Percentiles rank a stretch among this genome's conserved stretches.
These are phyloP conservation scores for Caenorhabditis elegans DNA, from an alignment of 1,140 invertebrate species.

Conservation along the genomic window DNA sequence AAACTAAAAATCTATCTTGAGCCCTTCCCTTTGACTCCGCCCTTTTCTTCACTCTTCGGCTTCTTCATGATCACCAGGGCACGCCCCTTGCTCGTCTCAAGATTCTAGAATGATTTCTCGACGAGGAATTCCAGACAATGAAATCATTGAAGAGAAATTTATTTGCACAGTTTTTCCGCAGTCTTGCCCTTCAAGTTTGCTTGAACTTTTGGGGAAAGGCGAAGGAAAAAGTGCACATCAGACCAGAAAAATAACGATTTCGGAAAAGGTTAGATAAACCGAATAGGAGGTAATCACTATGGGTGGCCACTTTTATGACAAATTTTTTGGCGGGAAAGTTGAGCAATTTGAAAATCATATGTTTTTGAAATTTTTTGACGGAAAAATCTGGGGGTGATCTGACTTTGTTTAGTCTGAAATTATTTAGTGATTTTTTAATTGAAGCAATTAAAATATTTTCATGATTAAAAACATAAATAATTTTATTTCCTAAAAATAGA, in stretches of 20 bases:
- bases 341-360: too few relatives aligned
- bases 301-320: not conserved
- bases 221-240: not conserved
- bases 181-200: not conserved
- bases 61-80: not conserved
- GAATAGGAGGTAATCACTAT: not conserved
- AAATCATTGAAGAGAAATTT: not conserved
- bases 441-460: too few relatives aligned
- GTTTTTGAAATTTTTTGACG: too few relatives aligned
- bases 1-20: not conserved
- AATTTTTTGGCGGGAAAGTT: too few relatives aligned
- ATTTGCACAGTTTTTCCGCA: not conserved
- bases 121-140: not conserved
- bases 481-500: too few relatives aligned
- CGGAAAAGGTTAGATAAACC: not conserved
- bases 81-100: not conserved
- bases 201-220: not conserved
- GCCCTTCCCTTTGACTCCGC: not conserved
- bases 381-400: too few relatives aligned
- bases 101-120: not conserved
- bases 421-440: too few relatives aligned
- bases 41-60: not conserved
- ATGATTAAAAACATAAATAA: too few relatives aligned
- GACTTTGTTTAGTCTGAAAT: too few relatives aligned
- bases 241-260: not conserved